Evolutionary conservation across 2,797 vertebrate genomes (phyloP).

Genomic region (Lophius americanus): DNA sequence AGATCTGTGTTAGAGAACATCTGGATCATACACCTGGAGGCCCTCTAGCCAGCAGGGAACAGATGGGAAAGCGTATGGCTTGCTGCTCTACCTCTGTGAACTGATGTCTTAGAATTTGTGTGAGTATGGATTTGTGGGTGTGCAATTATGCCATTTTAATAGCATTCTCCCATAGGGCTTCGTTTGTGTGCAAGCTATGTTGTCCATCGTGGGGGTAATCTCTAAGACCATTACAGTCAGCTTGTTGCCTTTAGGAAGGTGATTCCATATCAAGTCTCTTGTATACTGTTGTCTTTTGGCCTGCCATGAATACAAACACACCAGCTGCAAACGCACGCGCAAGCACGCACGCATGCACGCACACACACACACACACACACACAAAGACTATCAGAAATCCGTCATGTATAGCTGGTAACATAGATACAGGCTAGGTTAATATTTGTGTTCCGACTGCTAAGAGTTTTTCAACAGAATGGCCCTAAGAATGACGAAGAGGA

Average conservation of each 20-base stretch:
- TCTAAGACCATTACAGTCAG: slow-evolving; percentile 15
- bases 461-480: neutral
- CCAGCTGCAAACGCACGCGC: neutral
- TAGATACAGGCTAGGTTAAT: no score
- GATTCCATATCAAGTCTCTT: neutral
- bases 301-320: no score
- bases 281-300: neutral
- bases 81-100: slow-evolving; percentile 33
- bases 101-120: slow-evolving; percentile 20
- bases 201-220: slow-evolving; percentile 11
- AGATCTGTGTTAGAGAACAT: slow-evolving; percentile 53
- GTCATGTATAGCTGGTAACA: no score
- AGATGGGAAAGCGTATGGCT: slow-evolving; percentile 63
- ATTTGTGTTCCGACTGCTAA: no score
- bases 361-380: no score
- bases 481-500: neutral
- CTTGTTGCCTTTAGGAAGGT: neutral
- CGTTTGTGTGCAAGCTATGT: slow-evolving; percentile 17
- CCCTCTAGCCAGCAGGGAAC: slow-evolving; percentile 47
- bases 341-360: no score
- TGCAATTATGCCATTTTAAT: slow-evolving; percentile 3
- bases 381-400: no score
- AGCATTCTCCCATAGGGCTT: slow-evolving; percentile 11
- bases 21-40: slow-evolving; percentile 73
- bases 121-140: neutral